Percentiles rank a stretch among this genome's conserved stretches.
phyloP scores from a whole-genome alignment of 92 coral and sea anemone species.

The Palythoa grandiflora region DNA sequence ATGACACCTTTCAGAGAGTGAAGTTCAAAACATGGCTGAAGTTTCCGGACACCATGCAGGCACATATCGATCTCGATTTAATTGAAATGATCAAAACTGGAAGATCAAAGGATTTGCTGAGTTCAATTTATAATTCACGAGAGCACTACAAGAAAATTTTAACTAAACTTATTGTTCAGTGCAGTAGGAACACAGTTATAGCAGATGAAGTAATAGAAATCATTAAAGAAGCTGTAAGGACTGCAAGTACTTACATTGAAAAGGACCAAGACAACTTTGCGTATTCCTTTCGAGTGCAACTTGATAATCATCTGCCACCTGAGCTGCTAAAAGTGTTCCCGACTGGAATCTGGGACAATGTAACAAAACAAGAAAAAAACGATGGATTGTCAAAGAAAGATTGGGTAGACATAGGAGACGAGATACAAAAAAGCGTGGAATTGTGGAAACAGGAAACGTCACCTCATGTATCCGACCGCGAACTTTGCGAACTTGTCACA shows the following conservation, averaged over 20 bases:
- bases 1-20: too few relatives aligned
- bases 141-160: background rate
- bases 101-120: background rate
- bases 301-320: background rate
- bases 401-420: background rate
- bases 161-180: background rate
- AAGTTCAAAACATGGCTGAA: background rate
- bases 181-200: background rate
- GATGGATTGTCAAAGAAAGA: background rate
- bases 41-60: background rate
- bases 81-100: background rate
- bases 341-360: background rate
- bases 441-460: background rate
- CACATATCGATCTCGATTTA: too few relatives aligned
- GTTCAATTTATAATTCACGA: background rate
- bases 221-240: background rate
- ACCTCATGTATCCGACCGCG: background rate
- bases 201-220: background rate
- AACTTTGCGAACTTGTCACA: too few relatives aligned
- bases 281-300: background rate
- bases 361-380: background rate
- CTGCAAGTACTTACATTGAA: background rate
- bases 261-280: background rate
- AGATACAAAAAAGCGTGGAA: background rate
- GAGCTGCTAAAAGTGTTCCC: slow-evolving; percentile 5